Evolutionary conservation across 1,140 invertebrate species (phyloP), one percentile per base, ranked within the genome.

Genomic region (Thrips palmi): DNA sequence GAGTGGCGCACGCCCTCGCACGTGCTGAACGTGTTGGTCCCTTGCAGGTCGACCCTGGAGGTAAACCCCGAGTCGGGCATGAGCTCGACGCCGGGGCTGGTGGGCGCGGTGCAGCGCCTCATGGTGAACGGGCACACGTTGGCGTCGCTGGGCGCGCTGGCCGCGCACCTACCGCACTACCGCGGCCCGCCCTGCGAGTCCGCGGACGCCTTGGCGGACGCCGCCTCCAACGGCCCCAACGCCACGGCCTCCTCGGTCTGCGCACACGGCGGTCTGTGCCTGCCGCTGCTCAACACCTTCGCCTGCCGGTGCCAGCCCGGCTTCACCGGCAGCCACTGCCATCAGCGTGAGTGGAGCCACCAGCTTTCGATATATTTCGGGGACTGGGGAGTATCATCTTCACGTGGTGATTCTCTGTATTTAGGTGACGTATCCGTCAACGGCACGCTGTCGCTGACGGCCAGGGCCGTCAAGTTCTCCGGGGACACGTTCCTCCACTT

Each of bases 51-150:
- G 30, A 71, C 70, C 59, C 63, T 70, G 42, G 68, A 75, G 49
- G 60, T 82, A 15, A 78, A 80, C 54, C 63, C 69, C 39, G 68
- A 83, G 36, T 69, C 78, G 6, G 74, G 72, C n/a, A 69, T 77
- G n/a, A n/a, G n/a, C n/a, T n/a, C n/a, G 33, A 65, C 65, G 41
- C 70, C 67, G 47, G 78, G 80, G 48, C 75, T 89, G 44, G 67
- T 71, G 50, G 86, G 87, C 34, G 79, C 80, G 3, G 68, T 92
- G 44, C 85, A 91, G 61, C 68, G 77, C 56, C 64, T 92, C 45
- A 70, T 78, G 48, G 67, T 89, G 32, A 89, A 89, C 58, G 80
- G 78, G 10, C 70, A 73, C 49, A 60, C 60, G 38, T 57, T 70
- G 47, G 57, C 61, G 59, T 70, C 44, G 63, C 67, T 43, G 54